Evolutionary conservation across 2,113 vertebrate species (phyloP).

Genomic region (Misgurnus anguillicaudatus): DNA sequence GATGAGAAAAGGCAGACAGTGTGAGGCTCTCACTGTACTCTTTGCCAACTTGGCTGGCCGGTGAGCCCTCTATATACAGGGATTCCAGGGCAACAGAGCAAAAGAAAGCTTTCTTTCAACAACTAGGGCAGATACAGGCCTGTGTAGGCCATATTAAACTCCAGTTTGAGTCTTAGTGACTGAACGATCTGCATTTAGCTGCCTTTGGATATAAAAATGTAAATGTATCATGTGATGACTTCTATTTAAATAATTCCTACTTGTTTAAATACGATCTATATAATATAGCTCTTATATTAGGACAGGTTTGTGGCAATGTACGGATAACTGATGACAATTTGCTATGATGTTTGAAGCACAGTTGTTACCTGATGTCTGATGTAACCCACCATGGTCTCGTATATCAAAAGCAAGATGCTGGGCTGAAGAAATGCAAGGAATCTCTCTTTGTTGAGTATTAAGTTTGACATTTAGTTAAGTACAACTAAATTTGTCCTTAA

Average conservation of each 20-base stretch:
- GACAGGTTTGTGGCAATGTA: neutral
- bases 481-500: no score
- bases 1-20: constrained; percentile 65
- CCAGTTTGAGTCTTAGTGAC: neutral
- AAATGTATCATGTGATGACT: no score
- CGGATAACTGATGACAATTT: constrained; percentile 51
- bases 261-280: neutral
- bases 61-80: constrained; percentile 56
- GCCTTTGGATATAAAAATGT: neutral
- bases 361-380: constrained; percentile 38
- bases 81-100: constrained; percentile 56
- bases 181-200: neutral
- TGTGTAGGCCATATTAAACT: constrained; percentile 48
- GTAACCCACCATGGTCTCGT: constrained; percentile 32
- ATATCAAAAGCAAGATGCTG: constrained; percentile 41
- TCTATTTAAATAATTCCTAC: no score
- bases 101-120: constrained; percentile 66
- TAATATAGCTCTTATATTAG: neutral
- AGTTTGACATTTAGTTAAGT: neutral
- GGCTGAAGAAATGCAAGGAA: constrained; percentile 26
- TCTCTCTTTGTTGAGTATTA: constrained; percentile 36
- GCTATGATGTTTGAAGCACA: constrained; percentile 76
- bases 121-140: constrained; percentile 35
- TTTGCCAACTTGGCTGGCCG: constrained; percentile 58
- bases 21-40: constrained; percentile 53